phyloP scores from a whole-genome alignment of 1,140 invertebrate species.

The Diuraphis noxia region DNA sequence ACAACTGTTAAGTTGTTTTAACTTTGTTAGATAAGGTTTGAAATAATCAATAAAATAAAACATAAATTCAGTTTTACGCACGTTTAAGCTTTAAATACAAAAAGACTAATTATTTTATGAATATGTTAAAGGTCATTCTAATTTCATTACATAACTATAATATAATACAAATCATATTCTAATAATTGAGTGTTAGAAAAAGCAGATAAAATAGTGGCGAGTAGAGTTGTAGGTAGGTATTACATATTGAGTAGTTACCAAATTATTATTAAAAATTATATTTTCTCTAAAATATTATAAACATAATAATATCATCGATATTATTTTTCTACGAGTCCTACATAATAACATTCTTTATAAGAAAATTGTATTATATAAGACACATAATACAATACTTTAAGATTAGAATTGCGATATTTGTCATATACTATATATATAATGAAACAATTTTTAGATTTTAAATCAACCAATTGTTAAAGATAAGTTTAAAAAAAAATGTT shows the following conservation, averaged over 20 bases:
- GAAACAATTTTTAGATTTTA: not conserved
- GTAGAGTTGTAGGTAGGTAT: not conserved
- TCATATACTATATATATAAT: no score
- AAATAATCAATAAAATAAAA: slow-evolving; percentile 43
- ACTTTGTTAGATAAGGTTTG: slow-evolving; percentile 1
- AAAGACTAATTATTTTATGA: slow-evolving; percentile 1
- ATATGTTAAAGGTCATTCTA: slow-evolving; percentile 8
- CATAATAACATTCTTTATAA: not conserved
- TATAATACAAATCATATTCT: slow-evolving; percentile 17
- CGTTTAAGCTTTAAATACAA: not conserved
- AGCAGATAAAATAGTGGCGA: not conserved
- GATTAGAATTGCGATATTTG: not conserved
- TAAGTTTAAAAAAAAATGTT: not conserved
- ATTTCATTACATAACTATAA: slow-evolving; percentile 4
- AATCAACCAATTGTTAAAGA: not conserved
- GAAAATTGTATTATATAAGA: not conserved
- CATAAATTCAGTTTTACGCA: not conserved
- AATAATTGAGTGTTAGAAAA: not conserved
- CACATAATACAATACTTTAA: not conserved
- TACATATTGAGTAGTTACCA: not conserved
- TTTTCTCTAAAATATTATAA: not conserved
- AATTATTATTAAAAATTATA: not conserved
- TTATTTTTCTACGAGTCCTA: not conserved
- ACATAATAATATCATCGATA: not conserved
- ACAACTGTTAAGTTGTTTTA: not conserved